Evolutionary conservation across 2,888 invertebrate species (phyloP).

Genomic region (Archips crataeganus): DNA sequence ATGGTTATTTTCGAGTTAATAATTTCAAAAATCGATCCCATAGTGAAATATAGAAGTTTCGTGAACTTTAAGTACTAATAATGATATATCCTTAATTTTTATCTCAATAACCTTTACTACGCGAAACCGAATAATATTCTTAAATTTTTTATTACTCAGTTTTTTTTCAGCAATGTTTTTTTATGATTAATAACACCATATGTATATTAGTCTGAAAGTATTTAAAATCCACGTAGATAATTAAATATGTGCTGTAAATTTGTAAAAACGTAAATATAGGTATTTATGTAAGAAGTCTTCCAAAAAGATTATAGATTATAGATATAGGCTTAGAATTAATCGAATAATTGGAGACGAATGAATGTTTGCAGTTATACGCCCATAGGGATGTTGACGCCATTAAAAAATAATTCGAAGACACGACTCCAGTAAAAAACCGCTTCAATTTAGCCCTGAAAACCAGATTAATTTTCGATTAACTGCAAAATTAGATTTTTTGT

Average conservation of each 20-base stretch:
- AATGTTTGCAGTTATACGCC: background rate
- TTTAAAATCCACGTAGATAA: background rate
- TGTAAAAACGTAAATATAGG: background rate
- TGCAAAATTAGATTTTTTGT: too few relatives aligned
- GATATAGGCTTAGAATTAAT: background rate
- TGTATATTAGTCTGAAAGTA: background rate
- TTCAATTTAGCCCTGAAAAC: too few relatives aligned
- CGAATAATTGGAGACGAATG: background rate
- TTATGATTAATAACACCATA: too few relatives aligned
- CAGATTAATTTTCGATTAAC: too few relatives aligned
- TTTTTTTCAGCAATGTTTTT: background rate
- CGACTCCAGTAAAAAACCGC: too few relatives aligned
- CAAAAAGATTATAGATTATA: background rate
- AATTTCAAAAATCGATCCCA: too few relatives aligned
- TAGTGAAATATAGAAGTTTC: too few relatives aligned
- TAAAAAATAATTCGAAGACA: too few relatives aligned
- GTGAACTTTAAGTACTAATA: too few relatives aligned
- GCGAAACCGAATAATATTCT: background rate
- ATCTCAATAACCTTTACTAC: background rate
- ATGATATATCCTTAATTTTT: background rate
- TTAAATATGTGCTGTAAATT: background rate
- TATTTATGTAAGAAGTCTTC: slow-evolving; percentile 22
- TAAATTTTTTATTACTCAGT: background rate
- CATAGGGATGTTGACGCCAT: too few relatives aligned
- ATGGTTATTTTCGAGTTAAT: too few relatives aligned